phyloP scores from a whole-genome alignment of 1,140 invertebrate species.

The Fragariocoptes setiger region DNA sequence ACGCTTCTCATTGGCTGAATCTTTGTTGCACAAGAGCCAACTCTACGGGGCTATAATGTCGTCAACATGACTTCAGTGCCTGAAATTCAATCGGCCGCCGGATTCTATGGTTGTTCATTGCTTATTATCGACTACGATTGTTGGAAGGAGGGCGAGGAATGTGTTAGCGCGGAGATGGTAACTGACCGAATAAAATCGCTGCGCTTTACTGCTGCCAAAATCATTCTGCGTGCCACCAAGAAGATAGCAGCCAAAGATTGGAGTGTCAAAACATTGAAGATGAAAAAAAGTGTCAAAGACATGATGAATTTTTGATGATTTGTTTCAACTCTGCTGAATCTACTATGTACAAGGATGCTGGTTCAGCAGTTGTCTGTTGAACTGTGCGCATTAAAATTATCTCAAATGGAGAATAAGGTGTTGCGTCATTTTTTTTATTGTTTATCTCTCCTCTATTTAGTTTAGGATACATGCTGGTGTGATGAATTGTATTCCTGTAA shows the following conservation, averaged over 20 bases:
- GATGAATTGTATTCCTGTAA: too few relatives aligned
- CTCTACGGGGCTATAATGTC: slow-evolving; percentile 53
- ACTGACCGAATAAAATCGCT: slow-evolving; percentile 9
- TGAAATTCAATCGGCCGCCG: slow-evolving; percentile 57
- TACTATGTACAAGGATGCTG: too few relatives aligned
- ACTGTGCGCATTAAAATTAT: too few relatives aligned
- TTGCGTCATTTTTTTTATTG: too few relatives aligned
- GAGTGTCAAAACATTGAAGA: too few relatives aligned
- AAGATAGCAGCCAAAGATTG: slow-evolving; percentile 10
- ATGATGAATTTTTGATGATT: too few relatives aligned
- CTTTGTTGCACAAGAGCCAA: slow-evolving; percentile 49
- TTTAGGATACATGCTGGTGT: too few relatives aligned
- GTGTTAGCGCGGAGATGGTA: slow-evolving; percentile 12
- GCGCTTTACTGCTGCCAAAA: slow-evolving; percentile 8
- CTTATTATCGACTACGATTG: slow-evolving; percentile 96
- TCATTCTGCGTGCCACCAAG: slow-evolving; percentile 8
- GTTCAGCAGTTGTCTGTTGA: too few relatives aligned
- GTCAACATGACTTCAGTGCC: slow-evolving; percentile 91
- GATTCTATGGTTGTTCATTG: slow-evolving; percentile 63
- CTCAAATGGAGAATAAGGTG: too few relatives aligned
- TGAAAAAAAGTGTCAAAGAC: too few relatives aligned
- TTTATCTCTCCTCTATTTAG: too few relatives aligned
- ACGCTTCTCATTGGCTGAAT: slow-evolving; percentile 73
- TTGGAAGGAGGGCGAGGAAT: slow-evolving; percentile 40
- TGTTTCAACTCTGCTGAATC: too few relatives aligned